phyloP scores from a whole-genome alignment of 1,140 invertebrate genomes.

The Euura saliciscinereae region DNA sequence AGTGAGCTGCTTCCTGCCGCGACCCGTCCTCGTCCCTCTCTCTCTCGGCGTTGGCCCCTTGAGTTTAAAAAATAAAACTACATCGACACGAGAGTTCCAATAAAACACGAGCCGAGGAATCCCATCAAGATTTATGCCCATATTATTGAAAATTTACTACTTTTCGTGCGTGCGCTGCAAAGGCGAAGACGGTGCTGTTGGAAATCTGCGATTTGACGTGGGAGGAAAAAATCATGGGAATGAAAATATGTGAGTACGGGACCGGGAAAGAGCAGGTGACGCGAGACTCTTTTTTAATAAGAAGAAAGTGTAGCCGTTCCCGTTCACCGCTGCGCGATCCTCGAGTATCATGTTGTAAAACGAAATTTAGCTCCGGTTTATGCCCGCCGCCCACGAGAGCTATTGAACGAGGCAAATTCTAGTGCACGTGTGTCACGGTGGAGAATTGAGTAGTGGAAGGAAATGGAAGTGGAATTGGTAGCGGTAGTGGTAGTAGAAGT shows the following conservation, averaged over 20 bases:
- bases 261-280: background rate
- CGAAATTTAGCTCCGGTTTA: background rate
- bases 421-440: background rate
- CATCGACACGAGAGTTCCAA: background rate
- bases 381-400: background rate
- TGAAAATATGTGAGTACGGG: too few species aligned
- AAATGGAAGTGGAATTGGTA: background rate
- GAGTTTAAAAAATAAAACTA: background rate
- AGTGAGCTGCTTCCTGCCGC: slow-evolving; percentile 41
- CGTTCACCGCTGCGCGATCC: background rate
- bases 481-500: background rate
- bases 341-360: background rate
- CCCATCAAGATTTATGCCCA: background rate
- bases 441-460: background rate
- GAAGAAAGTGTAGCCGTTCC: background rate
- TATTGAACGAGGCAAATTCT: background rate
- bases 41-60: background rate
- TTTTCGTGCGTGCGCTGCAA: too few species aligned
- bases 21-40: background rate
- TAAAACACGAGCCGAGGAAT: background rate
- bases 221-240: too few species aligned
- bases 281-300: background rate
- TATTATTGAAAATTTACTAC: background rate
- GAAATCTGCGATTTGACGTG: too few species aligned
- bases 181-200: too few species aligned